Evolutionary conservation across 1,140 invertebrate species (phyloP).

Genomic region (Nilaparvata lugens): DNA sequence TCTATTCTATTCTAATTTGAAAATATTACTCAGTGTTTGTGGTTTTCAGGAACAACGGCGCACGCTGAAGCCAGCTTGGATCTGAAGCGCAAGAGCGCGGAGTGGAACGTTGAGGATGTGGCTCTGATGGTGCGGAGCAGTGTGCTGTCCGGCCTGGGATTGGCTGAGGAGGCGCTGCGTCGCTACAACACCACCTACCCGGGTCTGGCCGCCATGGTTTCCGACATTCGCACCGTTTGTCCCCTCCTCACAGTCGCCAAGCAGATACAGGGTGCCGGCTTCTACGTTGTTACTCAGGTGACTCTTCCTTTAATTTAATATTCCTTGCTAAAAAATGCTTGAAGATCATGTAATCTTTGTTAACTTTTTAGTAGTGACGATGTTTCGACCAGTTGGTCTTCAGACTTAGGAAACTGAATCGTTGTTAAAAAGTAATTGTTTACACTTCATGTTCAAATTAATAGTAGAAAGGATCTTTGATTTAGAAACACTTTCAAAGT

Average conservation of each 20-base stretch:
- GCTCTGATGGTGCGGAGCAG: conserved; percentile 52
- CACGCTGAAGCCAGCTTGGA: conserved; percentile 52
- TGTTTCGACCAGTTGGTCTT: too few relatives aligned
- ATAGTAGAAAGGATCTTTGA: too few relatives aligned
- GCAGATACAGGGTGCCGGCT: conserved; percentile 46
- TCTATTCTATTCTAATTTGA: too few relatives aligned
- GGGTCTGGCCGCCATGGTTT: conserved; percentile 59
- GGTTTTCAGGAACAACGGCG: conserved; percentile 46
- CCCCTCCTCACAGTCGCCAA: conserved; percentile 56
- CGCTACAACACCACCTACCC: conserved; percentile 55
- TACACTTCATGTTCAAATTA: too few relatives aligned
- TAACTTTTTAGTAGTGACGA: too few relatives aligned
- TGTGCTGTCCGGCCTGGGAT: conserved; percentile 46
- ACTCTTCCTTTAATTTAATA: too few relatives aligned
- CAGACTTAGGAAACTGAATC: too few relatives aligned
- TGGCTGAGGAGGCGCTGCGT: conserved; percentile 48
- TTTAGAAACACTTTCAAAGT: too few relatives aligned
- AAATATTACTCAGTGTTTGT: too few relatives aligned
- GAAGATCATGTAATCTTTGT: background rate
- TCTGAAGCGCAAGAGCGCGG: conserved; percentile 44
- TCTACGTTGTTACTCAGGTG: conserved; percentile 62
- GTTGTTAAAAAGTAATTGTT: too few relatives aligned
- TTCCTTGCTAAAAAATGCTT: background rate
- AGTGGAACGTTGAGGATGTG: conserved; percentile 51
- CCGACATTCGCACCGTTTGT: conserved; percentile 68